Evolutionary conservation across 1,140 invertebrate genomes (phyloP).

Genomic region (Conopomorpha cramerella): DNA sequence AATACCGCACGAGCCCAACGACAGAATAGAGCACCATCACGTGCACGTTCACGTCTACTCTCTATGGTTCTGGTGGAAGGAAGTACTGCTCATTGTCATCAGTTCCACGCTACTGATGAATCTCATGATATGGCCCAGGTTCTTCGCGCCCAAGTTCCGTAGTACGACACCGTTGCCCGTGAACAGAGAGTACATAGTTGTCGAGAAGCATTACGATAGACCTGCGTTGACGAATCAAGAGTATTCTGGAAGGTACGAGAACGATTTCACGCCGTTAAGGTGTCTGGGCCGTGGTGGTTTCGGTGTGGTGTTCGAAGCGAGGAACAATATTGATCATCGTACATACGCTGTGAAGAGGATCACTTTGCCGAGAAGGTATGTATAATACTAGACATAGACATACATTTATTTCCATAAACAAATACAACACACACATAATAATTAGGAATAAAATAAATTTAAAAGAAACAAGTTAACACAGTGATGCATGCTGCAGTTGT

Average conservation of each 20-base stretch:
- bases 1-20: slow-evolving; percentile 18
- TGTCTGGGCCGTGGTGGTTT: slow-evolving; percentile 94
- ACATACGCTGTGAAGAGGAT: slow-evolving; percentile 96
- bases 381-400: too few relatives aligned
- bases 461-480: too few relatives aligned
- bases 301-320: slow-evolving; percentile 95
- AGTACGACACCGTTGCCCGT: slow-evolving; percentile 17
- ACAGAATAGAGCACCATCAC: slow-evolving; percentile 22
- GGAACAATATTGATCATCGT: slow-evolving; percentile 93
- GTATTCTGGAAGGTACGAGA: slow-evolving; percentile 76
- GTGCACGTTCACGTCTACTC: slow-evolving; percentile 63
- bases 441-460: too few relatives aligned
- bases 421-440: too few relatives aligned
- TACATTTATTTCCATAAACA: too few relatives aligned
- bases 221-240: slow-evolving; percentile 22
- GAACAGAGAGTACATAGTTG: slow-evolving; percentile 24
- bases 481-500: too few relatives aligned
- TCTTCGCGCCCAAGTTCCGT: slow-evolving; percentile 23
- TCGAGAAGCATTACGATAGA: slow-evolving; percentile 47
- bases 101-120: slow-evolving; percentile 44
- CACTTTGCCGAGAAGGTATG: slow-evolving; percentile 79
- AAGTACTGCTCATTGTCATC: slow-evolving; percentile 37
- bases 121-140: slow-evolving; percentile 43
- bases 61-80: slow-evolving; percentile 79
- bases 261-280: slow-evolving; percentile 84